Base-by-base conservation (phyloP, 2,113 vertebrate species). In the Neopipo cinnamomea region DNA sequence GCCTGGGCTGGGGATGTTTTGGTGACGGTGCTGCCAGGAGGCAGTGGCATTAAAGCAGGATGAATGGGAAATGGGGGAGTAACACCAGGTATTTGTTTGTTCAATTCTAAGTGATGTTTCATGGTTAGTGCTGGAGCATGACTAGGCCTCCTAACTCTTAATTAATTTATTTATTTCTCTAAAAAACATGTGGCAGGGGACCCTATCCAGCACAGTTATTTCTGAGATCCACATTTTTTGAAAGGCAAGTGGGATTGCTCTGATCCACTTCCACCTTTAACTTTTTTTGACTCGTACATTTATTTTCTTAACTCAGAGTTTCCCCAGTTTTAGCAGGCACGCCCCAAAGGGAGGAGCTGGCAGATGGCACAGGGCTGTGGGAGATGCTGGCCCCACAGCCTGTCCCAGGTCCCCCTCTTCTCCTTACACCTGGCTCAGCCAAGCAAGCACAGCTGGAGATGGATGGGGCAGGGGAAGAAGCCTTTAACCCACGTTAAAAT, bases 381-480 rank as follows among this genome's bases (percentile, higher is more conserved):
- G 22, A 50, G 55, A 46, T 74, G 81, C 68, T 72, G 62, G 9
- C 56, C 30, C 74, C 41, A 20, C 68, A 41, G 28, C 30, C 42
- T 56, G 47, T 35, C 44, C 87, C 85, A 73, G 4, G 24, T 67
- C 15, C 22, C 5, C 17, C 23, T 28, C 18, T 39, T 41, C 68
- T 68, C 49, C 61, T 20, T 12, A 42, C 23, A 37, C 15, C 37
- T 7, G 2, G 31, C 24, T 56, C 10, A 2, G 58, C 6, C 6
- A 12, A 63, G 41, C 59, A 72, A 83, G 86, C 53, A 3, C 5
- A 41, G 59, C 62, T 80, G 59, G 82, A 53, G 61, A 21, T 14
- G 22, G 55, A 28, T 0, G 0, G 61, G 76, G 11, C 39, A 20
- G 37, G 14, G 11, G 5, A 55, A 61, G 74, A 30, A 67, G 15